Base-by-base conservation (phyloP, 2,797 vertebrate species). In the Galagoides demidoff region DNA sequence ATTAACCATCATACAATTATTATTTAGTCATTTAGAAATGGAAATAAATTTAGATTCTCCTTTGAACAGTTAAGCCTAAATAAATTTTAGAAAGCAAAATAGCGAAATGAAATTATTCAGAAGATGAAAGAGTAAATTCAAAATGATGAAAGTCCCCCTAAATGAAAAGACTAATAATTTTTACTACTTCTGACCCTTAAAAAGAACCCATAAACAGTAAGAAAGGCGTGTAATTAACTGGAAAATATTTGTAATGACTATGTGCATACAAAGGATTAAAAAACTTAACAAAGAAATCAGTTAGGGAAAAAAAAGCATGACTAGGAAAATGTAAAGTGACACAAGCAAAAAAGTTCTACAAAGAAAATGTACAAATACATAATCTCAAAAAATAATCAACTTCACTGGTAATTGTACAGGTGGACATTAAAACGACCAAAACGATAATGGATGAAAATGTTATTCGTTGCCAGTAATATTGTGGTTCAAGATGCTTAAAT, bases 31-130 rank as follows among this genome's bases (percentile, higher is more conserved):
- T 52, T 89, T 76, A 82, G 23, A 94, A 94, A 63, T 77, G 4
- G 52, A 87, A 70, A 86, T 11, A 87, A 92, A 89, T 89, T 64
- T 94, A n/a, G 3, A 64, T 66, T 43, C 7, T 94, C 8, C 55
- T 77, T 10, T 49, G 4, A 94, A 77, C 17, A 92, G 17, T 87
- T 92, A 96, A 73, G 82, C 8, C 29, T 39, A 88, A 68, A 90
- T 85, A 88, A 34, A 96, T 43, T 70, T 43, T 49, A 64, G 76
- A 88, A 92, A 90, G 13, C 3, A 95, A 97, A 92, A 59, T 23
- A 79, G 17, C 13, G 89, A 74, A 81, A 29, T 64, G 34, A 91
- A 85, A 89, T 78, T 19, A 68, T 92, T 89, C 49, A 90, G 71
- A 86, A 74, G 8, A 68, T 89, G 27, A 91, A 85, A 89, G 31